Base-by-base conservation (phyloP, 2,888 invertebrate species). In the Heliconius erato region DNA sequence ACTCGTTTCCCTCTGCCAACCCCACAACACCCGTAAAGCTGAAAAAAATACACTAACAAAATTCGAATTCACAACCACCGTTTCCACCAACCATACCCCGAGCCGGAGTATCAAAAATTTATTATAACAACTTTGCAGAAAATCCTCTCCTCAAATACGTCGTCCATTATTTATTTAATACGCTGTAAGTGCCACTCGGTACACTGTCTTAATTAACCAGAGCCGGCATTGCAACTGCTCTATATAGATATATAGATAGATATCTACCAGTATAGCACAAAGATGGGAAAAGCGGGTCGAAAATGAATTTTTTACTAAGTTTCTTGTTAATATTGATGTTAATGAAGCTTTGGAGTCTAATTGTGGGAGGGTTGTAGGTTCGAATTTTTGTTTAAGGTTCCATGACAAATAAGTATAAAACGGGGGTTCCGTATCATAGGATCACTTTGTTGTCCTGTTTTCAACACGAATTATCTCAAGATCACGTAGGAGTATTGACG, bases 161-260 rank as follows among this genome's bases (percentile, higher is more conserved):
- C 65, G 81, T 77, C 86, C 86, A 90, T 94, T 93, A 94, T 94
- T 94, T 94, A 94, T 94, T 94, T 93, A 94, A 91, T 86, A 84
- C 91, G 86, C 91, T 88, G 90, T 92, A 92, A 95, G 95, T 94
- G 94, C 92, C 94, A 94, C 94, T 94, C 94, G 91, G 91, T 93
- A 92, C 28, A 28, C 89, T 93, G 94, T 94, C 94, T 94, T 95
- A 95, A 95, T 95, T 95, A 95, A 95, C 94, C 94, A 93, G 93
- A 92, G 91, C 91, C 93, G 91, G 92, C 92, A 89, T 71, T 67
- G 84, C 2, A 84, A 63, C 54, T 74, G 14, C 32, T 80, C 19
- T 65, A 28, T 28, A 28, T 28, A 28, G 28, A 28, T 28, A 54
- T 26, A 54, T 59, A 35, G 23, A 40, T 19, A 26, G 28, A 28